Percentiles rank a stretch among this genome's conserved stretches.
These are phyloP conservation scores for Nasua narica DNA, from an alignment of 2,797 vertebrate species.

Conservation along the genomic window DNA sequence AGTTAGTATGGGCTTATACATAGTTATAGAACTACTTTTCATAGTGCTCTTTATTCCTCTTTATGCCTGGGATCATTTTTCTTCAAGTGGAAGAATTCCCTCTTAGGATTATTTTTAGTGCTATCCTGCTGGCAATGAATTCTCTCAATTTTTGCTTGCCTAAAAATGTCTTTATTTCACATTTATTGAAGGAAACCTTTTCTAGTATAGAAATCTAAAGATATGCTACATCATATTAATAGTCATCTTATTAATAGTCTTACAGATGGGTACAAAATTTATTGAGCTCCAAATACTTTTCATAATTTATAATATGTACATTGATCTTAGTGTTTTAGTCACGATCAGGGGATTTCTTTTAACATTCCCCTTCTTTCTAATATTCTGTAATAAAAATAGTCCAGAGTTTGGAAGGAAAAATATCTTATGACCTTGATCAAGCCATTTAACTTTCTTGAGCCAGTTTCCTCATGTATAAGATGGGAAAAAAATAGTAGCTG, in stretches of 20 bases:
- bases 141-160: background rate
- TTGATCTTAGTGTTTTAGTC: background rate
- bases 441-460: background rate
- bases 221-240: background rate
- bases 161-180: slow-evolving; percentile 36
- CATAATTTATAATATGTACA: background rate
- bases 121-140: background rate
- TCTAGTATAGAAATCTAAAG: background rate
- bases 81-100: background rate
- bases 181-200: slow-evolving; percentile 7
- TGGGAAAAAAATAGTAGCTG: background rate
- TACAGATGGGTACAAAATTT: background rate
- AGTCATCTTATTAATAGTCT: background rate
- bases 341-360: background rate
- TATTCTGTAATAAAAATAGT: background rate
- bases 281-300: slow-evolving; percentile 5
- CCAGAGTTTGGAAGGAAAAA: background rate
- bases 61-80: background rate
- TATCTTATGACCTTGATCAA: background rate
- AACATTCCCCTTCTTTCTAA: background rate
- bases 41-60: background rate
- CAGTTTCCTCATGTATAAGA: background rate
- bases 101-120: background rate
- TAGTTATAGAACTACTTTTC: background rate
- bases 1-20: background rate